phyloP scores from a whole-genome alignment of 2,888 invertebrate genomes.

The Plebejus anna region DNA sequence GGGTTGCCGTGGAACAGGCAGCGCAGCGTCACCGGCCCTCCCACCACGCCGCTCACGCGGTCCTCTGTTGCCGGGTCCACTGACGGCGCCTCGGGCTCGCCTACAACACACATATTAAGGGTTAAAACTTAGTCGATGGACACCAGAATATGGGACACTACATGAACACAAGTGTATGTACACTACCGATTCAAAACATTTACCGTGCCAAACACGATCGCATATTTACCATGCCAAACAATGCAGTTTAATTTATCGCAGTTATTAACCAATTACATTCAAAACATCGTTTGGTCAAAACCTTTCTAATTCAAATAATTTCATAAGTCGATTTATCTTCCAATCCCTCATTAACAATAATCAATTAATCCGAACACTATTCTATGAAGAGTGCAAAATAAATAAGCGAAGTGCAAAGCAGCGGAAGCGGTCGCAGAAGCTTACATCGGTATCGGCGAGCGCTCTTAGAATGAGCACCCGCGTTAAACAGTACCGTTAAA shows the following conservation, averaged over 20 bases:
- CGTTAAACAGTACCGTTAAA: conserved; percentile 30
- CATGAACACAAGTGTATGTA: background rate
- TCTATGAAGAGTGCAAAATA: background rate
- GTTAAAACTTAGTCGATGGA: background rate
- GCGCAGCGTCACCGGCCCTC: conserved; percentile 85
- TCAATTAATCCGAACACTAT: too few relatives aligned
- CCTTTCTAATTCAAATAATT: background rate
- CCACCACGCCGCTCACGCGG: conserved; percentile 83
- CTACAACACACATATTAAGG: conserved; percentile 39
- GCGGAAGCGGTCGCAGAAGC: conserved; percentile 1
- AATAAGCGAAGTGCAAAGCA: conserved; percentile 19
- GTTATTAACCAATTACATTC: too few relatives aligned
- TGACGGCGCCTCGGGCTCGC: conserved; percentile 55
- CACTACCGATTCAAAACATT: too few relatives aligned
- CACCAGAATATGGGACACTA: background rate
- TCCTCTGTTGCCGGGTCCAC: conserved; percentile 74
- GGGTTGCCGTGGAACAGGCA: conserved; percentile 90
- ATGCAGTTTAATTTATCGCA: too few relatives aligned
- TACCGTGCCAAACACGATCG: too few relatives aligned
- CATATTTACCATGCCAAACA: too few relatives aligned
- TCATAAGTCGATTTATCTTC: background rate
- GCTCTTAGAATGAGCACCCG: background rate
- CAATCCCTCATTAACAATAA: too few relatives aligned
- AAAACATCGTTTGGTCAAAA: background rate
- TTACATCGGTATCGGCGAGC: background rate